Conservation (phyloP, 2,888 invertebrate species). For the Yponomeuta plumbellus region DNA sequence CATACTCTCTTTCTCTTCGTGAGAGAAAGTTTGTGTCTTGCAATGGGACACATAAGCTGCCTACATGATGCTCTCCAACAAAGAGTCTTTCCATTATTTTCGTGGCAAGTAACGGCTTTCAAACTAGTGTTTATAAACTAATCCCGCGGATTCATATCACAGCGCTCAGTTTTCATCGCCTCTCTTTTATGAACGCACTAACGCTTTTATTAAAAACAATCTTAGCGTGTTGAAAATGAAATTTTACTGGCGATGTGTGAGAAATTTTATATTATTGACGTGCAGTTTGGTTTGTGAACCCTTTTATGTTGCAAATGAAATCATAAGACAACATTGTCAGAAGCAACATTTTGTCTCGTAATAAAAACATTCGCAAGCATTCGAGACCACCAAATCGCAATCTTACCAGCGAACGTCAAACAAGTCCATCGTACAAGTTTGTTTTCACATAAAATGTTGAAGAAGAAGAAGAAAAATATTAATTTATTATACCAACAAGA, state of each 20-base stretch:
- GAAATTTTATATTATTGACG: neutral
- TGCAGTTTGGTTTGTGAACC: neutral
- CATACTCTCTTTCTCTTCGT: too few species aligned
- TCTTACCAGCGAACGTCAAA: too few species aligned
- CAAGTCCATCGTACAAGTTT: too few species aligned
- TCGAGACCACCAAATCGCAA: too few species aligned
- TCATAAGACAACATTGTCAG: neutral
- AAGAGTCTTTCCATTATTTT: too few species aligned
- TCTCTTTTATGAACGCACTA: slow-evolving; percentile 10
- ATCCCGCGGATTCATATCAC: neutral
- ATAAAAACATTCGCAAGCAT: neutral
- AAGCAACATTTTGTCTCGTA: neutral
- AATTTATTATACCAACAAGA: too few species aligned
- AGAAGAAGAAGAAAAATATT: too few species aligned
- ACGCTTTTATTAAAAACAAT: slow-evolving; percentile 10
- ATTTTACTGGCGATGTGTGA: neutral
- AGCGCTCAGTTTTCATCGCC: neutral
- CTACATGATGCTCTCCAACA: too few species aligned
- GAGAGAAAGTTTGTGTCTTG: too few species aligned
- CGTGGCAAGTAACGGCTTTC: neutral
- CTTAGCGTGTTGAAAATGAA: slow-evolving; percentile 1
- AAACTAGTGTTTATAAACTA: neutral
- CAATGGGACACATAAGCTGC: too few species aligned
- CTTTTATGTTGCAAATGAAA: neutral
- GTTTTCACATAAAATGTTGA: too few species aligned